Base-by-base conservation (phyloP, 2,888 invertebrate genomes). In the Parascotia fuliginaria region DNA sequence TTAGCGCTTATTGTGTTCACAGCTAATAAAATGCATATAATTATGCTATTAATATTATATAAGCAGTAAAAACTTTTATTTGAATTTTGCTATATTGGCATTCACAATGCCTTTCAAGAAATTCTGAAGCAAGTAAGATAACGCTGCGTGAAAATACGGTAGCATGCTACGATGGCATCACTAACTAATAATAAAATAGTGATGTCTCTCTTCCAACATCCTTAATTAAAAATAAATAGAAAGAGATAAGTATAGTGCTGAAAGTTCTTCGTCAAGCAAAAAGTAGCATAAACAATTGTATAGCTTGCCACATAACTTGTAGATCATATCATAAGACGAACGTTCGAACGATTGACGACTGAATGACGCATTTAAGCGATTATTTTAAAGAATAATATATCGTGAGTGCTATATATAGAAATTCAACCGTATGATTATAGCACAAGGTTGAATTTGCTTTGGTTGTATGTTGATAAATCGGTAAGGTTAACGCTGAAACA, bases 1-100 rank as follows among this genome's bases (percentile, higher is more conserved):
- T 55, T 31, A 46, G 48, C 12, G 62, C 51, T 60, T 53, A 37
- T 37, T 40, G 41, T 55, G 53, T 41, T 31, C 37, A 22, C 12
- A 42, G 22, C 34, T 29, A 34, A 52, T 32, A 42, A 24, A n/a
- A 13, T 12, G n/a, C 13, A n/a, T 36, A 36, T 45, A 39, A 60
- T 49, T 49, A 43, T 46, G 49, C 33, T 32, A 31, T 31, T 31
- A 13, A 31, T 13, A 29, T 29, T 29, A n/a, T 11, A 29, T 29
- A 11, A 13, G 9, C 31, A 9, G n/a, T n/a, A n/a, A n/a, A n/a
- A n/a, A n/a, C n/a, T n/a, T n/a, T n/a, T n/a, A n/a, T n/a, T n/a
- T n/a, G n/a, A n/a, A n/a, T n/a, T n/a, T n/a, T n/a, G n/a, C n/a
- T n/a, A n/a, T n/a, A n/a, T n/a, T n/a, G n/a, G n/a, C n/a, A n/a